A percentile compares a stretch with the other conserved stretches of the same genome.
Conservation (phyloP, 2,888 invertebrate genomes). For the Acrobasis repandana region DNA sequence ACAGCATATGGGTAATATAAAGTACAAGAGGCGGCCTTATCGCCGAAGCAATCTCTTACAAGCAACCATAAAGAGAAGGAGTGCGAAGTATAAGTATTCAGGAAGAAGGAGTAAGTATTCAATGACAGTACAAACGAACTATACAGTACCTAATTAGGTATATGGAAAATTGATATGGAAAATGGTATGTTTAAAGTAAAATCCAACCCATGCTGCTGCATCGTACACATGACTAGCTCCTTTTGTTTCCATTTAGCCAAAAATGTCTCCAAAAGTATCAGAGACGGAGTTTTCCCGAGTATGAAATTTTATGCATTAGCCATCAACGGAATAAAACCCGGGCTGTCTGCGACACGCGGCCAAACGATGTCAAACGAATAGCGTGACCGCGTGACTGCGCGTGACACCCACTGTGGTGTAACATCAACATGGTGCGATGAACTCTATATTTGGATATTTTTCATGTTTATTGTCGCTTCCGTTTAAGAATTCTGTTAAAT, state of each 20-base stretch:
- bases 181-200: too few species aligned
- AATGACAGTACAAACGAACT: too few species aligned
- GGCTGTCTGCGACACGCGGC: constrained; percentile 39
- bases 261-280: constrained; percentile 6
- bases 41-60: too few species aligned
- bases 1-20: too few species aligned
- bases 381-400: constrained; percentile 23
- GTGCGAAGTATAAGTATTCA: too few species aligned
- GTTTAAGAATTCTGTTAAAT: too few species aligned
- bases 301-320: constrained; percentile 56
- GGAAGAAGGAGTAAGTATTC: too few species aligned
- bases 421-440: neutral
- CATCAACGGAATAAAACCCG: constrained; percentile 42
- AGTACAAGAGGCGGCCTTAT: too few species aligned
- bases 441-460: neutral
- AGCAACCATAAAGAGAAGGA: too few species aligned
- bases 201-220: too few species aligned
- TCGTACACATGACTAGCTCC: neutral
- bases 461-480: neutral
- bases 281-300: constrained; percentile 39
- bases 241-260: neutral
- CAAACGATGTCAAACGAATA: constrained; percentile 41
- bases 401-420: neutral
- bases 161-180: too few species aligned
- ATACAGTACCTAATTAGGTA: too few species aligned